phyloP scores from a whole-genome alignment of 2,888 invertebrate genomes.

The Allolobophora icterica region DNA sequence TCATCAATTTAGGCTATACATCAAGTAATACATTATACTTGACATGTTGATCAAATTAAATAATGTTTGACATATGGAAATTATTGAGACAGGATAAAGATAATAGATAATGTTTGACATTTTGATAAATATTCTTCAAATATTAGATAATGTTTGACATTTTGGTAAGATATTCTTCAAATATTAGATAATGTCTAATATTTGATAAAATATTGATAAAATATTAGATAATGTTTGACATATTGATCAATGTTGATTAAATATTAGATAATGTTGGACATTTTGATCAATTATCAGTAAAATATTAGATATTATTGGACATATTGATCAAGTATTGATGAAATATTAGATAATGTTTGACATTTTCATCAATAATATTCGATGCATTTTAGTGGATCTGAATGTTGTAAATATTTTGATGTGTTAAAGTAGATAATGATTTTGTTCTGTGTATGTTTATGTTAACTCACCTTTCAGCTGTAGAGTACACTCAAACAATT shows the following conservation, averaged over 20 bases:
- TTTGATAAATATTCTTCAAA: neutral
- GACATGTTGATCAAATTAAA: neutral
- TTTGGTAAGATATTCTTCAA: neutral
- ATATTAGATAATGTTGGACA: neutral
- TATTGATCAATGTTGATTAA: neutral
- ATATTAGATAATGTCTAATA: neutral
- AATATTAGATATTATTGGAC: neutral
- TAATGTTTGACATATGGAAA: neutral
- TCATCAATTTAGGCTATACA: neutral
- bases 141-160: slow-evolving; percentile 4
- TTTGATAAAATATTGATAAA: neutral
- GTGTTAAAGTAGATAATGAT: neutral
- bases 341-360: neutral
- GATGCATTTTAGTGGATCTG: neutral
- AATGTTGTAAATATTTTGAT: neutral
- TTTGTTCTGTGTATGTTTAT: neutral
- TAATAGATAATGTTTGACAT: neutral
- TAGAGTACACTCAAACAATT: neutral
- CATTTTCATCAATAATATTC: neutral
- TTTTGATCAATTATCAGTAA: neutral
- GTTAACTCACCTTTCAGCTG: neutral
- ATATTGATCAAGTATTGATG: neutral
- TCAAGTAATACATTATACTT: neutral
- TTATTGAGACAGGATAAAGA: too few relatives aligned
- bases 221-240: neutral